Evolutionary conservation across 1,140 invertebrate genomes (phyloP).

Genomic region (Oryctes rhinoceros): DNA sequence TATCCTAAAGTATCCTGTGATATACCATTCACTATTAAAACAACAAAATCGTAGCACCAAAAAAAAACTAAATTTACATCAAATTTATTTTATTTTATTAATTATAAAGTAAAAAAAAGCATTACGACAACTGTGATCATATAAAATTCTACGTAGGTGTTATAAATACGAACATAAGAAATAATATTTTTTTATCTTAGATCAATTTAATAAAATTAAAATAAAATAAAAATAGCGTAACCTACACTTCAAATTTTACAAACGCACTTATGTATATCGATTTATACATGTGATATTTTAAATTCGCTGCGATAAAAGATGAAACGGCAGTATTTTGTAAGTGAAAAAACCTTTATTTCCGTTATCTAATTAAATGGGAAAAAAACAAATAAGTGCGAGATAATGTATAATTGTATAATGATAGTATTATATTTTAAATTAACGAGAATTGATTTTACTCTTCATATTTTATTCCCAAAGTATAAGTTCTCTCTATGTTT

Average conservation of each 20-base stretch:
- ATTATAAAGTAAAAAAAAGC: background rate
- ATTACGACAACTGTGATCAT: slow-evolving; percentile 16
- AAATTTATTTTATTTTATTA: background rate
- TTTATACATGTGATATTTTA: background rate
- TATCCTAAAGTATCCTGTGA: slow-evolving; percentile 1
- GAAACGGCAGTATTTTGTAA: background rate
- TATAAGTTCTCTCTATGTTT: background rate
- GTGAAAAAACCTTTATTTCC: background rate
- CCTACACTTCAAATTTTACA: background rate
- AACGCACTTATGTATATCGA: background rate
- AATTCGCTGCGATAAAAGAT: background rate
- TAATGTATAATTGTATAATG: too few relatives aligned
- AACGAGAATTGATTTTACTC: slow-evolving; percentile 24
- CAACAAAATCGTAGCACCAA: background rate
- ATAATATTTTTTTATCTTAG: background rate
- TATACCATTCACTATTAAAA: background rate
- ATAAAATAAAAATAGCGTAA: too few relatives aligned
- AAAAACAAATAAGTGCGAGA: too few relatives aligned
- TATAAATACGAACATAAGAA: background rate
- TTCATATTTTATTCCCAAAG: background rate
- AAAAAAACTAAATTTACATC: background rate
- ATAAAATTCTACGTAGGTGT: background rate
- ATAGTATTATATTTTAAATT: background rate
- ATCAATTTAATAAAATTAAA: background rate
- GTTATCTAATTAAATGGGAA: background rate